phyloP scores from a whole-genome alignment of 2,113 vertebrate species.

The Climacteris rufus region DNA sequence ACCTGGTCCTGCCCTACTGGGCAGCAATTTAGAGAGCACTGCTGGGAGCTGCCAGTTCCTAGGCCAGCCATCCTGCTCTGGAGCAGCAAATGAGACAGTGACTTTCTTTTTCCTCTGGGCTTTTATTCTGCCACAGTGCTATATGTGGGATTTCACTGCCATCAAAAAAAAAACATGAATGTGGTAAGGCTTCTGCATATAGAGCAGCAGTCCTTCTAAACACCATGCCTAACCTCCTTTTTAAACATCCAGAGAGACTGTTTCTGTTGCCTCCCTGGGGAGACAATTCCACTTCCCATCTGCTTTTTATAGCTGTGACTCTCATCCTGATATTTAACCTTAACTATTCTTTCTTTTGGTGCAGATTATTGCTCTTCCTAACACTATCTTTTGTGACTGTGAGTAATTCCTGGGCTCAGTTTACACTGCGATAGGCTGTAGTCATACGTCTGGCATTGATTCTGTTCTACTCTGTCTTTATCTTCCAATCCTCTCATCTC shows the following conservation, averaged over 20 bases:
- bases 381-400: not conserved
- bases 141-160: not conserved
- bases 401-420: not conserved
- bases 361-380: slow-evolving; percentile 1
- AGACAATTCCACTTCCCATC: slow-evolving; percentile 14
- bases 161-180: not conserved
- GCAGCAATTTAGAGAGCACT: not conserved
- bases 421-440: not conserved
- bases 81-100: not conserved
- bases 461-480: not conserved
- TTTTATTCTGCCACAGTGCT: not conserved
- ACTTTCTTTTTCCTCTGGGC: not conserved
- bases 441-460: not conserved
- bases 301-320: slow-evolving; percentile 46
- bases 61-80: not conserved
- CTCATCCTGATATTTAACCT: slow-evolving; percentile 31
- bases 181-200: not conserved
- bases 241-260: not conserved
- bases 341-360: slow-evolving; percentile 2
- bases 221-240: not conserved
- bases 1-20: not conserved
- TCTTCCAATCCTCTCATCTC: not conserved
- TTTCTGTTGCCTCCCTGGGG: not conserved
- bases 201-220: not conserved
- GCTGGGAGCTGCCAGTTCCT: not conserved